Base-by-base conservation (phyloP, 2,113 vertebrate genomes). In the Lepisosteus osseus region DNA sequence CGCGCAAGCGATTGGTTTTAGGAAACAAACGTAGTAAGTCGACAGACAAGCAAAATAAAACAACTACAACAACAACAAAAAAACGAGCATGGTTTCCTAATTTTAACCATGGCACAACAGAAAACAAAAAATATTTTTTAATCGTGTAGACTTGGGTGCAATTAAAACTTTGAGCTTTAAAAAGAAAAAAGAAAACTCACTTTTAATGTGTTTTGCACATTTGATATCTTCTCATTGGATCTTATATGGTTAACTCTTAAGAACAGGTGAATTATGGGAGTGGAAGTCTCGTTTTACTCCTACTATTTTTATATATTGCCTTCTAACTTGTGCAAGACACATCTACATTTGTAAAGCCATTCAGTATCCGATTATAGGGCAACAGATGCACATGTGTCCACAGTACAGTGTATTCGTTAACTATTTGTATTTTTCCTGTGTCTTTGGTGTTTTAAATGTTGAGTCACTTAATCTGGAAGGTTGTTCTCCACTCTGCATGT, bases 201-300 rank as follows among this genome's bases (percentile, higher is more conserved):
- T 95, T 96, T 95, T 94, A 95, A 95, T 96, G 95, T 98, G 96
- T 98, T 97, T 99, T 99, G 96, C 97, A 99, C 97, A 98, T 98
- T 98, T 98, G 95, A 94, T 97, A 97, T 90, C 92, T 97, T 92
- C 95, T 95, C 95, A 95, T 96, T 94, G 90, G 94, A 95, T 94
- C 95, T 96, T 97, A 93, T 92, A 94, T 89, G 91, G 94, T 95
- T 94, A 93, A 92, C 95, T 90, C 94, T 87, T 84, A 86, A 51
- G 94, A 94, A 96, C 95, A 97, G 95, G 95, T 96, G 92, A 96
- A 95, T 95, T 95, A 94, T 71, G 84, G 93, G 94, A 82, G 90
- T 87, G 89, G 86, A 94, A 92, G 85, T 91, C 89, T 90, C 92
- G 80, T 90, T 94, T 94, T 91, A 89, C 94, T 94, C 94, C 94